Evolutionary conservation across 2,888 invertebrate genomes (phyloP), one percentile per base, ranked within the genome.

Genomic region (Yponomeuta cagnagella): DNA sequence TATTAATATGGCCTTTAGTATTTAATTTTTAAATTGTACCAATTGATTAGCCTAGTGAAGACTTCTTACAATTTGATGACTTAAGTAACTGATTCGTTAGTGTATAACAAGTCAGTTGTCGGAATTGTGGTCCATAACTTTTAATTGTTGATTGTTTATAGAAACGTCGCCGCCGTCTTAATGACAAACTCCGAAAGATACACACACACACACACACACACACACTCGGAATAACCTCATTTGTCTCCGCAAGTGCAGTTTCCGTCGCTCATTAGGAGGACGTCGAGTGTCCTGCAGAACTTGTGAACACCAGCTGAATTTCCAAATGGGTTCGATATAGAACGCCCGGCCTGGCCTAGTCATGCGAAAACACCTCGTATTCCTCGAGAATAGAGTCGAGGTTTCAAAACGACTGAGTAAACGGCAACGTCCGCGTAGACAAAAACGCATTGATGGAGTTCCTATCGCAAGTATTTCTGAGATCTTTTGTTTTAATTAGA

Each of bases 261-360:
- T 72, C 70, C 77, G 52, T 75, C 78, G 77, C 80, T 84, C 83
- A 84, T 83, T 84, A 83, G 80, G 76, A 73, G 52, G 52, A 65
- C 69, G 74, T 76, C 71, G 76, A 78, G 79, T 76, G 77, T 77
- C 65, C 65, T 65, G 66, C 33, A 75, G 75, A 77, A 77, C 74
- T 77, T 76, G 75, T 74, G 73, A 74, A 76, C 76, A 78, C 78
- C 78, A 74, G 76, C 75, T 74, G 77, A 78, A 80, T 81, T 43
- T 78, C 76, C 74, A 73, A 75, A 76, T 73, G 77, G 37, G 5
- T 37, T 31, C 67, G 67, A 67, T 43, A 43, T 67, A 58, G 52
- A 58, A 5, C 15, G 52, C 52, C 52, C 4, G 52, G 52, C 52
- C 52, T 58, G 52, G 52, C 52, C 52, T 58, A 12, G 52, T 58